Evolutionary conservation across 2,113 vertebrate genomes (phyloP).

Genomic region (Pelobates fuscus): DNA sequence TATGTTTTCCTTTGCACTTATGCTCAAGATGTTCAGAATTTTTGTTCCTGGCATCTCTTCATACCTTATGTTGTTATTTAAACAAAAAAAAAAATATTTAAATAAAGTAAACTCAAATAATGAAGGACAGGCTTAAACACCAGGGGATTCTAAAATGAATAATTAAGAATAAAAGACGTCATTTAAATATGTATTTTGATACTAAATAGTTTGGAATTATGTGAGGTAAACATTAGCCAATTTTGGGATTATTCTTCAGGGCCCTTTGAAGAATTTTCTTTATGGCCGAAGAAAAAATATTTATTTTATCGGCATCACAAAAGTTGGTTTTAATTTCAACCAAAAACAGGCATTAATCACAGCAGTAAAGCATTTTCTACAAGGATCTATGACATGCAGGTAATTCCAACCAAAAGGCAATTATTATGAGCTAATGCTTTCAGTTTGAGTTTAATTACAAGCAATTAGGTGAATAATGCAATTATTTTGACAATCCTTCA

Average conservation of each 20-base stretch:
- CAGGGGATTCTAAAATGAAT: neutral
- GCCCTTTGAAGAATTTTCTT: conserved; percentile 18
- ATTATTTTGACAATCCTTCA: conserved; percentile 42
- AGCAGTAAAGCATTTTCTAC: conserved; percentile 15
- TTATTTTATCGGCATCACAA: conserved; percentile 12
- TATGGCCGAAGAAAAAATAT: neutral
- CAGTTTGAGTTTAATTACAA: conserved; percentile 25
- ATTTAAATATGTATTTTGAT: neutral
- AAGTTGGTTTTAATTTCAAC: conserved; percentile 25
- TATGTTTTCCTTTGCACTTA: no score
- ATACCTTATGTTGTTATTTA: no score
- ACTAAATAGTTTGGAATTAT: neutral
- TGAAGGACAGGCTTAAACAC: neutral
- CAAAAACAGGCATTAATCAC: conserved; percentile 17
- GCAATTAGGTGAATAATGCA: conserved; percentile 29
- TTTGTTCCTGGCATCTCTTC: no score
- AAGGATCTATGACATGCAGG: conserved; percentile 23
- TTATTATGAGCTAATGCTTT: conserved; percentile 39
- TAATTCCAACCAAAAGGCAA: conserved; percentile 14
- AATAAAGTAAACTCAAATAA: neutral
- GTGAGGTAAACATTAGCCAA: neutral
- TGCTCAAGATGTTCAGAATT: no score
- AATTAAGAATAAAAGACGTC: neutral
- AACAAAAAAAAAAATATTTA: no score
- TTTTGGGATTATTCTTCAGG: conserved; percentile 6